Conservation (phyloP, 2,888 invertebrate genomes). For the Cephus pulcher region DNA sequence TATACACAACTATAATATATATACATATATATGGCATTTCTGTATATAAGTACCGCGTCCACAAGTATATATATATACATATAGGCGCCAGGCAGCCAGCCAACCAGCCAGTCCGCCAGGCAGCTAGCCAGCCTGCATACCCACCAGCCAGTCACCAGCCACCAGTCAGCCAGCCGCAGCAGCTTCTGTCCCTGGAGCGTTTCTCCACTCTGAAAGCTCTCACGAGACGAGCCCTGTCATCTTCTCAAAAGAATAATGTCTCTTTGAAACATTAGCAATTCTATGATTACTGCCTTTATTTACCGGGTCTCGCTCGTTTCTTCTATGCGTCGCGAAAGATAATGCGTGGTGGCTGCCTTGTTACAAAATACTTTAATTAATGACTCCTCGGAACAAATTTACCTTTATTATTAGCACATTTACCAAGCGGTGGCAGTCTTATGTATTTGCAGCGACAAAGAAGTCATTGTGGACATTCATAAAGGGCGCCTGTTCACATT, state of each 20-base stretch:
- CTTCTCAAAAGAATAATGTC: conserved; percentile 56
- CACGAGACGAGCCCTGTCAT: conserved; percentile 42
- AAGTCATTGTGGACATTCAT: conserved; percentile 59
- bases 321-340: conserved; percentile 19
- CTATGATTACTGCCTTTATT: conserved; percentile 59
- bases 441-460: conserved; percentile 54
- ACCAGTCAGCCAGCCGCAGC: conserved; percentile 27
- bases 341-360: conserved; percentile 30
- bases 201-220: conserved; percentile 34
- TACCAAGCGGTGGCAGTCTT: conserved; percentile 35
- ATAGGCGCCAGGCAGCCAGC: conserved; percentile 27
- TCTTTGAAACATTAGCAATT: conserved; percentile 62
- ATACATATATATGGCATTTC: background rate
- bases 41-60: conserved; percentile 8
- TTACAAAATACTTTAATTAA: conserved; percentile 63
- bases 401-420: conserved; percentile 65
- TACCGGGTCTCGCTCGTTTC: conserved; percentile 33
- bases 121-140: background rate
- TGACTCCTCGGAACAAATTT: conserved; percentile 62
- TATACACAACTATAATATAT: background rate
- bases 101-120: conserved; percentile 19
- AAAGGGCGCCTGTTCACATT: conserved; percentile 59
- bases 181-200: conserved; percentile 25
- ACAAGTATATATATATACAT: background rate
- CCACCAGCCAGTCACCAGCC: conserved; percentile 26